A percentile compares a stretch with the other conserved stretches of the same genome.
Evolutionary conservation across 2,113 vertebrate species (phyloP).

Genomic region (Perca fluviatilis): DNA sequence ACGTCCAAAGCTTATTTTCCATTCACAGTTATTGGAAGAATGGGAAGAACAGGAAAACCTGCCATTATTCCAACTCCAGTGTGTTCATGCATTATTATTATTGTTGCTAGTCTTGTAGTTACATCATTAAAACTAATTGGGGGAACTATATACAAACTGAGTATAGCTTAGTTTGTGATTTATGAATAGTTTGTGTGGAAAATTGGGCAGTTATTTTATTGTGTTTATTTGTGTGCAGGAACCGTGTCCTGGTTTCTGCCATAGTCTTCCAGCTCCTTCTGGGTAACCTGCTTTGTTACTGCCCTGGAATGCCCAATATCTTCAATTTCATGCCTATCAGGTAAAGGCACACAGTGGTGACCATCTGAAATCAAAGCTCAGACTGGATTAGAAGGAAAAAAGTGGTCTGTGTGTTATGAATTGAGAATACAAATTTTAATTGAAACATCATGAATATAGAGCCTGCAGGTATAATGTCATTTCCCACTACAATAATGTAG

Average conservation of each 20-base stretch:
- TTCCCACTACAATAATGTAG: neutral
- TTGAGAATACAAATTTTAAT: neutral
- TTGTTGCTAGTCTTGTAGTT: neutral
- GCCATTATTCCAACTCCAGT: neutral
- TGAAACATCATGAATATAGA: neutral
- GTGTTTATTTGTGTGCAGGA: constrained; percentile 77
- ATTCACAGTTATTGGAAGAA: neutral
- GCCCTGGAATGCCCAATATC: constrained; percentile 91
- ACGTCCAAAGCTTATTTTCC: neutral
- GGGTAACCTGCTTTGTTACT: constrained; percentile 91
- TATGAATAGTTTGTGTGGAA: neutral
- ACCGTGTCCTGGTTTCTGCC: constrained; percentile 86
- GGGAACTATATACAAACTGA: neutral
- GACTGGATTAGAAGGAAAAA: neutral
- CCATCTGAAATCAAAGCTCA: neutral
- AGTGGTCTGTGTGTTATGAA: neutral
- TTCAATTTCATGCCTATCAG: constrained; percentile 95
- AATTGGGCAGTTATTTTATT: neutral
- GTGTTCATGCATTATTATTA: neutral
- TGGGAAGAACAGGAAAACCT: neutral
- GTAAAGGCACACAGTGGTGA: constrained; percentile 70
- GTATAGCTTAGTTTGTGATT: neutral
- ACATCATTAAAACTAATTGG: neutral
- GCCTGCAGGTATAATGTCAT: neutral
- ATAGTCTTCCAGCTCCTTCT: constrained; percentile 91